Evolutionary conservation across 1,140 invertebrate genomes (phyloP).

Genomic region (Drosophila novamexicana): DNA sequence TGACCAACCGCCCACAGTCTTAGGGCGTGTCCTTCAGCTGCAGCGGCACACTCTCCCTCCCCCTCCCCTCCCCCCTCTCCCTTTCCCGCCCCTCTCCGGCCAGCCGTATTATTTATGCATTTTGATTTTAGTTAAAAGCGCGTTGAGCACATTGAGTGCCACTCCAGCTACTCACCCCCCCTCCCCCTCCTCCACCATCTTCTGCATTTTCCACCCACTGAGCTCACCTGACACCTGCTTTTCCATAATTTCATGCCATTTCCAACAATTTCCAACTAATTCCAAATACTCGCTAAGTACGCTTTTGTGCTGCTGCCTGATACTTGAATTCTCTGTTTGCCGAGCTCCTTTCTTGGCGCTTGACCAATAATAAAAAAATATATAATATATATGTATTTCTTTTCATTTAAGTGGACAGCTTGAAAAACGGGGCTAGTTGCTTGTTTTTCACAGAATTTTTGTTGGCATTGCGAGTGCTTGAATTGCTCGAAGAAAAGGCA

Average conservation of each 20-base stretch:
- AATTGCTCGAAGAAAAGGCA: too few species aligned
- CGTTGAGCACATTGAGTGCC: slow-evolving; percentile 33
- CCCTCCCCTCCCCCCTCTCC: background rate
- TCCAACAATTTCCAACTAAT: slow-evolving; percentile 36
- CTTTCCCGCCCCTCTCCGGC: slow-evolving; percentile 1
- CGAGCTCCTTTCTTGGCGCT: background rate
- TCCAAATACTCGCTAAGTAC: slow-evolving; percentile 27
- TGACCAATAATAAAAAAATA: background rate
- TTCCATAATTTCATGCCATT: slow-evolving; percentile 47
- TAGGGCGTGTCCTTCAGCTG: slow-evolving; percentile 17
- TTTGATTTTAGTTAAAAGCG: slow-evolving; percentile 66
- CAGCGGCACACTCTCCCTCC: slow-evolving; percentile 1
- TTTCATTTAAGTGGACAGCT: background rate
- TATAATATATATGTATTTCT: too few species aligned
- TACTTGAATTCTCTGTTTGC: background rate
- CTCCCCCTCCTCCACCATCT: background rate
- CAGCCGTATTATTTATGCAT: slow-evolving; percentile 67
- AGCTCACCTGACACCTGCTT: slow-evolving; percentile 59
- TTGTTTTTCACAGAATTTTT: too few species aligned
- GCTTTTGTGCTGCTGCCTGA: slow-evolving; percentile 21
- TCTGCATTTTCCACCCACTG: background rate
- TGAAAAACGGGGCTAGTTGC: background rate
- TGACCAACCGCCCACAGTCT: slow-evolving; percentile 22
- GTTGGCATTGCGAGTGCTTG: too few species aligned
- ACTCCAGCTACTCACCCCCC: background rate